A percentile compares a stretch with the other conserved stretches of the same genome.
Conservation (phyloP, 2,113 vertebrate genomes). For the Indicator maculatus region DNA sequence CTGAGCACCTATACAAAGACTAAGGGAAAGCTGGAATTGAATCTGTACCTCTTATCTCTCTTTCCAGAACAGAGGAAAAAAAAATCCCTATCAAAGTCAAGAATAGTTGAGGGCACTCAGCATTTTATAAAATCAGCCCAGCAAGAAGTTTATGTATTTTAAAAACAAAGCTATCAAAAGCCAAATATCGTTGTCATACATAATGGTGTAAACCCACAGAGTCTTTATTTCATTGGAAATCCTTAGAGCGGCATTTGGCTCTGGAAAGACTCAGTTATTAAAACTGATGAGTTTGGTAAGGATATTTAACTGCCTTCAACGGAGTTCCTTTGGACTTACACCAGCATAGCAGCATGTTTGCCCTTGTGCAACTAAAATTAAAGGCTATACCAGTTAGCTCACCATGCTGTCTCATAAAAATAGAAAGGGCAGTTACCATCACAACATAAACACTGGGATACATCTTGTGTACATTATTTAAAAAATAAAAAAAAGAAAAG, state of each 20-base stretch:
- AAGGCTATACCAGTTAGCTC: background rate
- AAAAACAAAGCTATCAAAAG: slow-evolving; percentile 13
- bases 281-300: background rate
- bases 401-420: slow-evolving; percentile 7
- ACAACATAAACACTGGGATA: slow-evolving; percentile 42
- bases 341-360: background rate
- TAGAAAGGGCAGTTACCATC: slow-evolving; percentile 53
- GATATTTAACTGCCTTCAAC: slow-evolving; percentile 35
- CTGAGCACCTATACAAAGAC: background rate
- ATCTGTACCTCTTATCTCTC: slow-evolving; percentile 3
- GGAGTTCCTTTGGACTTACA: slow-evolving; percentile 24
- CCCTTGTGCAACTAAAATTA: background rate
- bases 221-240: background rate
- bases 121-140: background rate
- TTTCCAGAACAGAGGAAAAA: background rate
- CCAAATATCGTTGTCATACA: background rate
- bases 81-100: background rate
- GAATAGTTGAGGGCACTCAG: background rate
- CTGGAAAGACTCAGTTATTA: background rate
- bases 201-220: background rate
- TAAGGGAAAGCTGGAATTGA: background rate
- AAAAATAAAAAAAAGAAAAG: slow-evolving; percentile 18
- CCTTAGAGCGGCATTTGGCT: background rate
- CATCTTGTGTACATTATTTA: slow-evolving; percentile 2
- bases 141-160: slow-evolving; percentile 1